Base-by-base conservation (phyloP, 2,113 vertebrate genomes). In the Mustela lutreola region DNA sequence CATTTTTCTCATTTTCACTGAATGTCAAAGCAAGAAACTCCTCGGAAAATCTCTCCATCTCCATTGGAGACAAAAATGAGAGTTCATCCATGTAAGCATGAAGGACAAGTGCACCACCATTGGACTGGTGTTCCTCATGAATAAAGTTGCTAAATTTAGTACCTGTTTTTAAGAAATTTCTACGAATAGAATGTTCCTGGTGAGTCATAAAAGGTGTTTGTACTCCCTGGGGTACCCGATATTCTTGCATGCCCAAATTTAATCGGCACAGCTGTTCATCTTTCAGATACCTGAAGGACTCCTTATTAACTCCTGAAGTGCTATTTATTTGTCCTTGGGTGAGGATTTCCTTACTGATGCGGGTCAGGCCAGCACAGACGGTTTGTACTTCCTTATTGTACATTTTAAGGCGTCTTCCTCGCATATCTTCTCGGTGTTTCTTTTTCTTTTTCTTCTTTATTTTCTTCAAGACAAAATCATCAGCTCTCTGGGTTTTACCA, bases 11-110 rank as follows among this genome's bases (percentile, higher is more conserved):
- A 16, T 99, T 99, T 98, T 99, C 99, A 33, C 99, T 99, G 97
- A 99, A 99, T 16, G 99, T 99, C 98, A 99, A 97, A 91, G 99
- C 98, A 96, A 99, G 99, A 98, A 99, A 99, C 98, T 99, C 99
- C 95, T 99, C 99, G 65, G 99, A 99, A 90, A 99, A 99, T 95
- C 99, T 98, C 98, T 99, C 99, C 99, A 99, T 99, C 99, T 99
- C 99, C 93, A 98, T 98, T 82, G 99, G 99, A 98, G 98, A 98
- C 98, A 99, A 99, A 98, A 99, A 99, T 97, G 99, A 99, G 95
- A 99, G 98, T 99, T 99, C 99, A 73, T 99, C 99, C 79, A 99
- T 99, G 67, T 99, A 99, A 14, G 99, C 99, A 1, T 99, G 99
- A 97, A 99, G 99, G 89, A 99, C 99, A 10, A 98, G 98, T 6